Conservation (phyloP, 1,140 invertebrate genomes). For the Agrypnia vestita region DNA sequence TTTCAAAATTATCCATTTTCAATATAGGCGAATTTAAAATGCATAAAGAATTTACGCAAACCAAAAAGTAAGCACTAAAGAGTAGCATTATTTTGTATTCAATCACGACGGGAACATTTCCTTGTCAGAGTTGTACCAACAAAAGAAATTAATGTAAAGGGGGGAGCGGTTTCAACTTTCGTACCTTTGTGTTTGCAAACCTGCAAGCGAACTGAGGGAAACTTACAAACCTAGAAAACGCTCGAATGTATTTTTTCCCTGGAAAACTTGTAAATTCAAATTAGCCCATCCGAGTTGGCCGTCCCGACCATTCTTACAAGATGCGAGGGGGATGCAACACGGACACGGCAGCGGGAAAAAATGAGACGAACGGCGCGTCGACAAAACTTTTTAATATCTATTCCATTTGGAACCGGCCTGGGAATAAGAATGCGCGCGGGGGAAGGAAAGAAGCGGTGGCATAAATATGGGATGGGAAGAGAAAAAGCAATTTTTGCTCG, state of each 20-base stretch:
- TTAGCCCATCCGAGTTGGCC: slow-evolving; percentile 60
- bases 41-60: too few species aligned
- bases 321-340: slow-evolving; percentile 30
- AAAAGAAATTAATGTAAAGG: slow-evolving; percentile 58
- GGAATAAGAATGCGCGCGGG: slow-evolving; percentile 56
- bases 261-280: slow-evolving; percentile 61
- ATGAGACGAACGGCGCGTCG: slow-evolving; percentile 44
- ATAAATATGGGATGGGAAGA: slow-evolving; percentile 37
- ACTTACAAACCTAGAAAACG: slow-evolving; percentile 57
- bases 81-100: background rate
- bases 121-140: slow-evolving; percentile 13
- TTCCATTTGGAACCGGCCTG: slow-evolving; percentile 59
- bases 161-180: slow-evolving; percentile 32
- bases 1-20: too few species aligned
- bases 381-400: slow-evolving; percentile 62
- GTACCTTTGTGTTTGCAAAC: slow-evolving; percentile 53
- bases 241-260: slow-evolving; percentile 55
- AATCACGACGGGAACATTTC: background rate
- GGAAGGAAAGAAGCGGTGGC: slow-evolving; percentile 30
- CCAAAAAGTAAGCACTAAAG: too few species aligned
- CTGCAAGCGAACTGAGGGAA: slow-evolving; percentile 54
- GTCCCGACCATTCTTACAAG: slow-evolving; percentile 30
- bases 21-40: too few species aligned
- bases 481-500: slow-evolving; percentile 58
- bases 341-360: slow-evolving; percentile 7